Percentiles rank a stretch among this genome's conserved stretches.
Evolutionary conservation across 2,113 vertebrate species (phyloP).

Genomic region (Aptenodytes patagonicus): DNA sequence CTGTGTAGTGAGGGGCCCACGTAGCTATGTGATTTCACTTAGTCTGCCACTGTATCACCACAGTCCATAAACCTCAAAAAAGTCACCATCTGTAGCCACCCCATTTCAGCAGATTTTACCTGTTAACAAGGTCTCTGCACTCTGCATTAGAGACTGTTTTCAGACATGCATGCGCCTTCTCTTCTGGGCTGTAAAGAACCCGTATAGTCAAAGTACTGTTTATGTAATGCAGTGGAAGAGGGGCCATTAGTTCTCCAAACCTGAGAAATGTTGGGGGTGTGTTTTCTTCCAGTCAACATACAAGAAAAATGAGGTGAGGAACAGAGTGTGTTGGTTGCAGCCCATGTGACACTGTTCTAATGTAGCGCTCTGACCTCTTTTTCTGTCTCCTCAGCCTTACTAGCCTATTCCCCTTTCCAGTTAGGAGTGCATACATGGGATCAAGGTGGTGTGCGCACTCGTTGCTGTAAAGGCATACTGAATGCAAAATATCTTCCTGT

Average conservation of each 20-base stretch:
- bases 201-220: neutral
- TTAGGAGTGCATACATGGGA: neutral
- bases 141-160: neutral
- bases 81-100: neutral
- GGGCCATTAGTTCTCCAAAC: neutral
- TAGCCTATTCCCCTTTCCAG: neutral
- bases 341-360: neutral
- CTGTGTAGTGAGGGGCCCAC: fast-evolving
- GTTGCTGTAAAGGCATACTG: neutral
- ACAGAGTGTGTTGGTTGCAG: neutral
- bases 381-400: neutral
- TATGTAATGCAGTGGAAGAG: neutral
- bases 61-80: neutral
- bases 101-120: neutral
- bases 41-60: neutral
- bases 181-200: neutral
- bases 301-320: neutral
- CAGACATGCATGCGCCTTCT: neutral
- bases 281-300: neutral
- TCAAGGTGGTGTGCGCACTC: neutral
- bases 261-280: neutral
- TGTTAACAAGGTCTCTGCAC: neutral
- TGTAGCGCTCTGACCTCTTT: neutral
- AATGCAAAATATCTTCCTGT: neutral
- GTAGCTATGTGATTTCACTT: neutral